Evolutionary conservation across 2,797 vertebrate species (phyloP).

Genomic region (Pangasius macronema): DNA sequence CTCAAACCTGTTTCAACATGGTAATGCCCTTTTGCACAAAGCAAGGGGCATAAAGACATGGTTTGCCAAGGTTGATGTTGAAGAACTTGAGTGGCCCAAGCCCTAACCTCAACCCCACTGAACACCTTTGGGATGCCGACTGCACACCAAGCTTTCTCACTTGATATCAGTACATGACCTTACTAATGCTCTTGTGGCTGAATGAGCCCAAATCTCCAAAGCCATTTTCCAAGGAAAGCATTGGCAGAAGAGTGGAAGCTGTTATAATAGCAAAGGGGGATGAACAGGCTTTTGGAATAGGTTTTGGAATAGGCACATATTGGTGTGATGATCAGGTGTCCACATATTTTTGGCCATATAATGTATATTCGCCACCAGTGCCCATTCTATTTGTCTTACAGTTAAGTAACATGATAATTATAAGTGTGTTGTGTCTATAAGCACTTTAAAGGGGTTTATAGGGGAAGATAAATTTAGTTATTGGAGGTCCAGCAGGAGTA

Average conservation of each 20-base stretch:
- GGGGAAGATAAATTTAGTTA: not conserved
- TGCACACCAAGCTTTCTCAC: not conserved
- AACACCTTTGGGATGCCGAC: not conserved
- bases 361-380: slow-evolving; percentile 14
- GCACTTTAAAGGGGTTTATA: not conserved
- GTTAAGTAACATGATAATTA: not conserved
- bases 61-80: not conserved
- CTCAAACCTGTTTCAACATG: not conserved
- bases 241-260: too few relatives aligned
- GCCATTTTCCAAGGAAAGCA: not conserved
- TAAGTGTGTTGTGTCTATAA: not conserved
- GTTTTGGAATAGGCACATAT: not conserved
- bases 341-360: not conserved
- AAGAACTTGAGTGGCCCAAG: not conserved
- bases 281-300: not conserved
- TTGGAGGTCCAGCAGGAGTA: not conserved
- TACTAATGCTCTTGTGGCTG: not conserved
- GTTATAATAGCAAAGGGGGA: not conserved
- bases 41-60: not conserved
- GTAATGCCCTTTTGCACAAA: not conserved
- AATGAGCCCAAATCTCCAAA: not conserved
- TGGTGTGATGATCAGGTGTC: not conserved
- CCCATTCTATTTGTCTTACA: not conserved
- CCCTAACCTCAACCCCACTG: not conserved
- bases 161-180: not conserved